Base-by-base conservation (phyloP, 2,888 invertebrate genomes). In the Drosophila nr. perissopoda region DNA sequence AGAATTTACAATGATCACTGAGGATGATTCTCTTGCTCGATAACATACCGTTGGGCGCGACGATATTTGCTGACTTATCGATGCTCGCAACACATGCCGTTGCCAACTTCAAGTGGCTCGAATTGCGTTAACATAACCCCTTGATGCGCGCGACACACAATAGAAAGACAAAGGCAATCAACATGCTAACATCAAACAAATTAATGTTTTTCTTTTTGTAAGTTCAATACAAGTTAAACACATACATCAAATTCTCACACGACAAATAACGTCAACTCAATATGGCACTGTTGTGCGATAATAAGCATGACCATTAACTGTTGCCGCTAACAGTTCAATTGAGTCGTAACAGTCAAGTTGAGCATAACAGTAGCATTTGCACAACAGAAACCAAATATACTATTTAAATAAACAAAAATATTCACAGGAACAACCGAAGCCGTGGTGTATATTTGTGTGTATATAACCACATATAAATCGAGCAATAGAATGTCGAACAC, bases 1-100 rank as follows among this genome's bases (percentile, higher is more conserved):
- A 78, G 76, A 79, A 68, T 62, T 76, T 59, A 72, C 80, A 78
- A 75, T 78, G 72, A 40, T 57, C 57, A 21, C 31, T 57, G 21
- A 48, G 34, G 18, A 45, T 29, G 59, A 59, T 54, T 42, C 57
- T 57, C 45, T 36, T 52, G 16, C n/a, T 59, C 76, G 66, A 70
- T 61, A 66, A 7, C 52, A 36, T 18, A 13, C 31, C 4, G 34
- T 36, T 57, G 29, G 7, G 34, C 57, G 34, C 57, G 36, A 29
- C 21, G 36, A 25, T 27, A 25, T 27, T 49, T 31, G 33, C 8
- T 13, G 10, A 27, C 11, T 13, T 58, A 69, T 75, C 57, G 76
- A 29, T 42, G 27, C 4, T 21, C 29, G 29, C 10, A 29, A 18
- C 21, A 11, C 33, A 7, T 33, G 45, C 1, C 6, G 29, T n/a